These are phyloP conservation scores for Drosophila phalerata DNA, from an alignment of 2,888 invertebrate species.

Conservation along the genomic window DNA sequence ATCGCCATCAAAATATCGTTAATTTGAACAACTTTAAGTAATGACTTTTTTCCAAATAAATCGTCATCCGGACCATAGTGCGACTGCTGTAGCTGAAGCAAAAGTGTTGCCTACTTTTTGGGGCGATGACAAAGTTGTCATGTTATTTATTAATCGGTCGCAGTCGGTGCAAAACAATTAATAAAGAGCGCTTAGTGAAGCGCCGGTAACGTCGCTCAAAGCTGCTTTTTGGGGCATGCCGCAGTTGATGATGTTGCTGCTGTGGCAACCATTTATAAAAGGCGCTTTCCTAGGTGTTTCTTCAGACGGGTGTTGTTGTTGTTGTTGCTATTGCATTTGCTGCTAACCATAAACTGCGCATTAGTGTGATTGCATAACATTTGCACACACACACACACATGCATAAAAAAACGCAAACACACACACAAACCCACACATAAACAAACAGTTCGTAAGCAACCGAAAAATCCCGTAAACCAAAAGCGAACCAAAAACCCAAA, in stretches of 20 bases:
- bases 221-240: slow-evolving; percentile 35
- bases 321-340: slow-evolving; percentile 35
- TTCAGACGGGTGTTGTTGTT: slow-evolving; percentile 28
- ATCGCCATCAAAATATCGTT: too few relatives aligned
- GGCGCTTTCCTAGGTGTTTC: slow-evolving; percentile 50
- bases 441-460: slow-evolving; percentile 37
- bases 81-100: neutral
- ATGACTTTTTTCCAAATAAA: too few relatives aligned
- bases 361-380: slow-evolving; percentile 80
- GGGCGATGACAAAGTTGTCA: slow-evolving; percentile 41
- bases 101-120: slow-evolving; percentile 36
- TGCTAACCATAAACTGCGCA: slow-evolving; percentile 73
- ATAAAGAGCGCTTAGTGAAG: slow-evolving; percentile 50
- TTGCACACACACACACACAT: slow-evolving; percentile 38
- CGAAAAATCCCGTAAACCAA: slow-evolving; percentile 51
- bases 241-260: slow-evolving; percentile 56
- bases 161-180: slow-evolving; percentile 54
- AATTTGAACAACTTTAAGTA: too few relatives aligned
- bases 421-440: slow-evolving; percentile 4
- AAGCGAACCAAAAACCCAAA: slow-evolving; percentile 69
- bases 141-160: slow-evolving; percentile 53
- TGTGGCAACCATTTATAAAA: slow-evolving; percentile 74
- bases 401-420: slow-evolving; percentile 4
- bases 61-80: too few relatives aligned
- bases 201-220: slow-evolving; percentile 3